Conservation (phyloP, 1,140 invertebrate genomes). For the Drosophila lacertosa region DNA sequence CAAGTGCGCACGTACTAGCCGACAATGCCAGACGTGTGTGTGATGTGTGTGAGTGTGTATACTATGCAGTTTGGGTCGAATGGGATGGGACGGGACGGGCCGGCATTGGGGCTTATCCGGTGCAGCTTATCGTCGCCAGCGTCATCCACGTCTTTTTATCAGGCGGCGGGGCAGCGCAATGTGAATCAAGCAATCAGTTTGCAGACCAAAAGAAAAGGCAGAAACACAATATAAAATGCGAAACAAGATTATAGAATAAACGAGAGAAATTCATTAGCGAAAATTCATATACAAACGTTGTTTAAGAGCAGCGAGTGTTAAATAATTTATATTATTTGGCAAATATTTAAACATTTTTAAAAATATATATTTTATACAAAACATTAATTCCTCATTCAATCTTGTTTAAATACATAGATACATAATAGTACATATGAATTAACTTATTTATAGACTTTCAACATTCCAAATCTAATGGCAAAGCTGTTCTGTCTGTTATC, state of each 20-base stretch:
- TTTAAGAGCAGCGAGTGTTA: neutral
- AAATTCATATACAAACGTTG: neutral
- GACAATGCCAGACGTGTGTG: slow-evolving; percentile 13
- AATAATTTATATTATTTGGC: too few species aligned
- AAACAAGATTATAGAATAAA: slow-evolving; percentile 1
- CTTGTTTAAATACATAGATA: too few species aligned
- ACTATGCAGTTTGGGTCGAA: slow-evolving; percentile 8
- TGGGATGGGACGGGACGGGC: neutral
- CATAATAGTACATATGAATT: too few species aligned
- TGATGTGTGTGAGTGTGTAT: slow-evolving; percentile 14
- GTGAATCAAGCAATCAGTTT: slow-evolving; percentile 34
- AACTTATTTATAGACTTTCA: neutral
- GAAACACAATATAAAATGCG: slow-evolving; percentile 5
- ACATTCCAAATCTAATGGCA: slow-evolving; percentile 15
- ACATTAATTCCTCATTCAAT: too few species aligned
- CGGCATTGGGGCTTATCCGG: slow-evolving; percentile 42
- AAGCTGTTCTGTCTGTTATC: slow-evolving; percentile 32
- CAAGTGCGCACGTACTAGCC: slow-evolving; percentile 43
- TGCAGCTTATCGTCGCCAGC: slow-evolving; percentile 44
- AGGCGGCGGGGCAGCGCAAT: slow-evolving; percentile 5
- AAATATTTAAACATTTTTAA: too few species aligned
- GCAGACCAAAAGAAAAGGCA: neutral
- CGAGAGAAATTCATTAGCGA: slow-evolving; percentile 2
- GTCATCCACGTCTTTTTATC: slow-evolving; percentile 44
- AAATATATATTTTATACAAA: too few species aligned